Evolutionary conservation across 2,888 invertebrate species (phyloP).

Genomic region (Dinocampus coccinellae): DNA sequence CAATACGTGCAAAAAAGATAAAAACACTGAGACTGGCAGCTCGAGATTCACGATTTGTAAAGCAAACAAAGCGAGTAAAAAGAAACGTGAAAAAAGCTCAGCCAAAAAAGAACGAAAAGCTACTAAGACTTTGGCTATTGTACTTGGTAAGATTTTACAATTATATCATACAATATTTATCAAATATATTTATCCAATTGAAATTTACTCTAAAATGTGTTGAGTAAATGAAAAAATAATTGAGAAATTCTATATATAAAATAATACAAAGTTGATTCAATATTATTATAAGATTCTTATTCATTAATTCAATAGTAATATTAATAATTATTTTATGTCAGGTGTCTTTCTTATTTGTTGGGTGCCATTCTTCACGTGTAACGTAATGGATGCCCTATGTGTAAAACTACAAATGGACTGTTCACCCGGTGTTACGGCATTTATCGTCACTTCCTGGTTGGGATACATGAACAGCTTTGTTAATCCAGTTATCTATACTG

Average conservation of each 20-base stretch:
- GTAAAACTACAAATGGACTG: slow-evolving; percentile 84
- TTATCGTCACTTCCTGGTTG: slow-evolving; percentile 96
- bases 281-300: too few species aligned
- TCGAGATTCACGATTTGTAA: slow-evolving; percentile 92
- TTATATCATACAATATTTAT: slow-evolving; percentile 1
- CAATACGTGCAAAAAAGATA: slow-evolving; percentile 76
- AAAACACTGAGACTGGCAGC: slow-evolving; percentile 77
- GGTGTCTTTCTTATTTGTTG: slow-evolving; percentile 98
- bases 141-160: slow-evolving; percentile 81
- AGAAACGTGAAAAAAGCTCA: slow-evolving; percentile 93
- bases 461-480: slow-evolving; percentile 98
- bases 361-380: slow-evolving; percentile 99
- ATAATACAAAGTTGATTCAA: too few species aligned
- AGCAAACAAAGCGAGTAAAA: slow-evolving; percentile 93
- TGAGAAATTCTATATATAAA: too few species aligned
- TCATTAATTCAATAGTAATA: neutral
- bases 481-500: slow-evolving; percentile 94
- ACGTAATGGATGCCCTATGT: slow-evolving; percentile 97
- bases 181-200: neutral
- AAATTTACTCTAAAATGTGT: too few species aligned
- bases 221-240: too few species aligned
- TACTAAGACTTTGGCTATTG: slow-evolving; percentile 98
- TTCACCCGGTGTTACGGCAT: slow-evolving; percentile 88
- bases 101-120: slow-evolving; percentile 97
- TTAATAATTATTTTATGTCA: slow-evolving; percentile 68